Conservation (phyloP, 2,888 invertebrate genomes). For the Troides helena region DNA sequence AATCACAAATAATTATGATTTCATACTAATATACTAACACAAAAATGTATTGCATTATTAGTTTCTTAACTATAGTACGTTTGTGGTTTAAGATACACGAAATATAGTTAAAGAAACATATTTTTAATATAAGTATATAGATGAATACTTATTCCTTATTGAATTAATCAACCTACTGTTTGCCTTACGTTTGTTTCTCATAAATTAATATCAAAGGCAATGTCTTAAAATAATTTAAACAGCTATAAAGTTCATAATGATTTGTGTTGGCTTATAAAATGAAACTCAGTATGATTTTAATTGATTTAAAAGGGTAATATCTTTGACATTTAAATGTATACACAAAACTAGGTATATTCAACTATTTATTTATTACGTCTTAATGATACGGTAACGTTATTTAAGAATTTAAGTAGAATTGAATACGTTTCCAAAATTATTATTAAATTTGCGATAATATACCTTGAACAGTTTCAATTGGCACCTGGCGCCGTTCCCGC, state of each 20-base stretch:
- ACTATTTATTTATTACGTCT: too few species aligned
- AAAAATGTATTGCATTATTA: too few species aligned
- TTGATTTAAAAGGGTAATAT: background rate
- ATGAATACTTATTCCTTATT: background rate
- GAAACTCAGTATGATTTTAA: background rate
- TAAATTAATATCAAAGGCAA: background rate
- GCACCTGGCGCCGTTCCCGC: conserved; percentile 66
- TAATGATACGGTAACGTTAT: too few species aligned
- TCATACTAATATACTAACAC: too few species aligned
- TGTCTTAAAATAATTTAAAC: background rate
- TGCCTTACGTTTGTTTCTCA: background rate
- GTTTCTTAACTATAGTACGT: too few species aligned
- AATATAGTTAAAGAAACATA: too few species aligned
- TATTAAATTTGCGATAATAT: conserved; percentile 14
- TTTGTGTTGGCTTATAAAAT: background rate
- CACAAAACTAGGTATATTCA: too few species aligned
- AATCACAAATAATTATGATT: too few species aligned
- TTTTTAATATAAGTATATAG: too few species aligned
- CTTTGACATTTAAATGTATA: too few species aligned
- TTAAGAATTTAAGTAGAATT: background rate
- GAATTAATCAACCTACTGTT: background rate
- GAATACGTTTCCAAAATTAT: background rate
- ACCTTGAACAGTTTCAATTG: conserved; percentile 37
- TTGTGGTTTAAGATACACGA: too few species aligned
- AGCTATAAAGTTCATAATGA: background rate